Conservation (phyloP, 2,797 vertebrate genomes). For the Nasua narica region DNA sequence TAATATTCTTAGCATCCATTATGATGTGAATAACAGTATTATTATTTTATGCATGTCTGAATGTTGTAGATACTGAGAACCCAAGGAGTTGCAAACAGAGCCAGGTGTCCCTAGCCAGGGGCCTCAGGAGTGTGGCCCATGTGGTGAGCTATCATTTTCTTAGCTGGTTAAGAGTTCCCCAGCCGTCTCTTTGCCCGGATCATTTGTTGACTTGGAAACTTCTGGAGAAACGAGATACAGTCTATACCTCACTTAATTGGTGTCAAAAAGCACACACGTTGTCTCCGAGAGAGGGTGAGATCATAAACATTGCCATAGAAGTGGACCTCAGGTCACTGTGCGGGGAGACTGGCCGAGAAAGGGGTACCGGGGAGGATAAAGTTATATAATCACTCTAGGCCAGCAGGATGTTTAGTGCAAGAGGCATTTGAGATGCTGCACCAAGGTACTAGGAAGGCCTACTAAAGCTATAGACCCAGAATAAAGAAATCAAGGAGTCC, state of each 20-base stretch:
- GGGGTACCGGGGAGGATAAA: neutral
- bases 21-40: fast-evolving
- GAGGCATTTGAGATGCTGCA: neutral
- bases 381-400: neutral
- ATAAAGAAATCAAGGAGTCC: neutral
- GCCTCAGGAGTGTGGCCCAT: neutral
- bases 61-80: neutral
- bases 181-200: neutral
- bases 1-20: too few species aligned
- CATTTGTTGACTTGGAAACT: neutral
- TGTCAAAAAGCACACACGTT: neutral
- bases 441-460: neutral
- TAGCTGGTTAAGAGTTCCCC: neutral
- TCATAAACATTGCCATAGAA: neutral
- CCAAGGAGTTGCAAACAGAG: neutral
- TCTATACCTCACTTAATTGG: neutral
- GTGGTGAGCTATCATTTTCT: neutral
- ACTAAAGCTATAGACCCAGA: too few species aligned
- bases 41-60: neutral
- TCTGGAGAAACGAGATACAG: neutral
- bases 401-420: neutral
- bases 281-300: neutral
- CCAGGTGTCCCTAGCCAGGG: neutral
- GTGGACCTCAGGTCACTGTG: neutral
- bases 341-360: neutral